phyloP scores from a whole-genome alignment of 92 coral and sea anemone genomes.

The Virgularia gustaviana region DNA sequence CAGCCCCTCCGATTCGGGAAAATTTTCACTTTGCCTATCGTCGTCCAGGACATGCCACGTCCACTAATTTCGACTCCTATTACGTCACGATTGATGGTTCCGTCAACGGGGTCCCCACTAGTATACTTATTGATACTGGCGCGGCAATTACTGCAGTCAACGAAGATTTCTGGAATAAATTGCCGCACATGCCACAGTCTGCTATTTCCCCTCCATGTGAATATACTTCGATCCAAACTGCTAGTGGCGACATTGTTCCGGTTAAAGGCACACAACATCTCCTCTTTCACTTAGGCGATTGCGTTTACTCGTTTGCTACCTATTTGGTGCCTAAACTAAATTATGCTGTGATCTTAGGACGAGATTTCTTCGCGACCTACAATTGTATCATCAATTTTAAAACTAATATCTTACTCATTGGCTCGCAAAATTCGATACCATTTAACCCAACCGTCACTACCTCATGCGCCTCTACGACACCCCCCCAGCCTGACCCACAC shows the following conservation, averaged over 20 bases:
- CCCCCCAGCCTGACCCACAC: no score
- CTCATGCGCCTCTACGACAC: no score
- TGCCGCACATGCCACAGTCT: not conserved
- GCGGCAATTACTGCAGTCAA: not conserved
- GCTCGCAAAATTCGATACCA: not conserved
- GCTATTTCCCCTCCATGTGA: not conserved
- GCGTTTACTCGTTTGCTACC: slow-evolving; percentile 35
- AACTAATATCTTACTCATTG: not conserved
- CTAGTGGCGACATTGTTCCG: not conserved
- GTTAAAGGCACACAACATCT: not conserved
- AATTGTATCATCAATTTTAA: slow-evolving; percentile 45
- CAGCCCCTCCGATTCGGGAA: no score
- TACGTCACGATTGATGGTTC: not conserved
- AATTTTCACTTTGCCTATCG: no score
- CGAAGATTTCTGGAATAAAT: not conserved
- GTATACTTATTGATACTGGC: not conserved
- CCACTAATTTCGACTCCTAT: not conserved
- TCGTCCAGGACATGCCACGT: no score
- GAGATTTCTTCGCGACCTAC: slow-evolving; percentile 56
- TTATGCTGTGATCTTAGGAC: slow-evolving; percentile 57
- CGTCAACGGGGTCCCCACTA: not conserved
- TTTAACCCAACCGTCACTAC: no score
- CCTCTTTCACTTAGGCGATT: slow-evolving; percentile 42
- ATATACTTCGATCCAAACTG: not conserved
- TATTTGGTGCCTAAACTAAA: slow-evolving; percentile 36